Evolutionary conservation across 2,888 invertebrate genomes (phyloP), one percentile per base, ranked within the genome.

Genomic region (Perithous albicinctus): DNA sequence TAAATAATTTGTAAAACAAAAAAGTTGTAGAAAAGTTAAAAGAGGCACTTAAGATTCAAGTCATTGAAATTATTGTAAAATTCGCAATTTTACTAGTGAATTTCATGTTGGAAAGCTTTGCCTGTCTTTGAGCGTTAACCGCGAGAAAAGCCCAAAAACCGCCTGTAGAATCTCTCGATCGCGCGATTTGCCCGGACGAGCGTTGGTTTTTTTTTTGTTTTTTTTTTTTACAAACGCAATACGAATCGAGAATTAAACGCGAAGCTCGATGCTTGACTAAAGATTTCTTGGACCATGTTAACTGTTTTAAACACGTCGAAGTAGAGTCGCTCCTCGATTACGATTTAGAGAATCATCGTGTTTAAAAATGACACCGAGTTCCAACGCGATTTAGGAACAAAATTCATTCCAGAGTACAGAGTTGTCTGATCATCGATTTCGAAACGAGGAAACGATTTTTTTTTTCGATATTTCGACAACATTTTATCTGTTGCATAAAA

Each of bases 341-440:
- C 46, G 46, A 32, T 15, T 35, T 48, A 67, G 32, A 48, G 48
- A 38, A 48, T 35, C 32, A 64, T 56, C 20, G 56, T 72, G 35
- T 67, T 74, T 35, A 38, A 23, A n/a, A n/a, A n/a, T n/a, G n/a
- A n/a, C n/a, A n/a, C n/a, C 64, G 46, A 64, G 70, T 64, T 80
- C 76, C 70, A 38, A 56, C 63, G 54, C n/a, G n/a, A n/a, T n/a
- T n/a, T n/a, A n/a, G n/a, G n/a, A n/a, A n/a, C n/a, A n/a, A n/a
- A n/a, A n/a, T n/a, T n/a, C n/a, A n/a, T n/a, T n/a, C n/a, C n/a
- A n/a, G n/a, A n/a, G n/a, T n/a, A n/a, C n/a, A n/a, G n/a, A 56
- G 15, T 41, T 29, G 64, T 64, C 20, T 26, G 7, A 29, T 66
- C 54, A 29, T 75, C 66, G 66, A 75, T 64, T 51, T 20, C 10